Base-by-base conservation (phyloP, 2,113 vertebrate species). In the Lampris incognitus region DNA sequence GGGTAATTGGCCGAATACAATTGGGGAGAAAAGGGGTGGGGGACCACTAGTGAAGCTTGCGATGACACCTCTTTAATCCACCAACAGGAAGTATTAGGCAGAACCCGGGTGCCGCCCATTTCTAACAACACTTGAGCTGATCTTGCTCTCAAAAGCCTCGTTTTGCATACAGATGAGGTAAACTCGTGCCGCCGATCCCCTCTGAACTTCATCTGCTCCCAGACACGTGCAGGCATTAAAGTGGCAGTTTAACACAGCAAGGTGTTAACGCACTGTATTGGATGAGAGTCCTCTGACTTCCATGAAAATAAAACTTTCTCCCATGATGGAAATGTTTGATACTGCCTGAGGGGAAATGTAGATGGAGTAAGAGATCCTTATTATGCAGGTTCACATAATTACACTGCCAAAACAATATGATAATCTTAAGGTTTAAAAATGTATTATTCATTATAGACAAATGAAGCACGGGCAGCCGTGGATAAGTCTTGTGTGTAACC, bases 401-500 rank as follows among this genome's bases (percentile, higher is more conserved):
- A 66, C 58, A 37, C 44, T 2, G 42, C 46, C 56, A 54, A 48
- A 61, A 40, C 62, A 42, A 69, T 69, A 70, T 56, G 49, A 5
- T 40, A 54, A 36, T 42, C 24, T 24, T 71, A 57, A 69, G 64
- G 50, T 68, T 60, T 39, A 9, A 70, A 9, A 70, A 9, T 36
- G 5, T 71, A 63, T 56, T 61, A 3, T 40, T 60, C 60, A 9
- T 60, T 55, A 44, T n/a, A 51, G 74, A 83, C 11, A 4, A 49
- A 68, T 74, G 4, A 77, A 69, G 38, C 59, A 79, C 81, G 73
- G 78, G 55, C 58, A 79, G 58, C 13, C 57, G 24, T 41, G 38
- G 59, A 74, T 83, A 74, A 83, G 84, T 65, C 67, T 58, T 69
- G 38, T 60, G 62, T 61, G 71, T 51, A 79, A 80, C 74, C 79